phyloP scores from a whole-genome alignment of 2,797 vertebrate genomes.

The Mormyrops attenuatus region DNA sequence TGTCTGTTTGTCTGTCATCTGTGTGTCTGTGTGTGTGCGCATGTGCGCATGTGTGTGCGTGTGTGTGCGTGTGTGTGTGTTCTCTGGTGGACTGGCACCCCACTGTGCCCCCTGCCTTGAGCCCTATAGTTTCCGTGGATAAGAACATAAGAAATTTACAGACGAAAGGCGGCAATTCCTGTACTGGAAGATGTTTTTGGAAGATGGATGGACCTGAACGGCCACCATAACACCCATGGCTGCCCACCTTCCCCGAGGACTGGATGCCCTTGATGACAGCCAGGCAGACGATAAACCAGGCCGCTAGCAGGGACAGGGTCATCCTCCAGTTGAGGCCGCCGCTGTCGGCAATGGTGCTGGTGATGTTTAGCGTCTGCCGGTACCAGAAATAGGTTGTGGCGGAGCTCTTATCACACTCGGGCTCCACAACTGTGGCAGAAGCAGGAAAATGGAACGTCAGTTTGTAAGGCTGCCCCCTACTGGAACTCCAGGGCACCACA shows the following conservation, averaged over 20 bases:
- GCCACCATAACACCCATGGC: not conserved
- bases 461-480: not conserved
- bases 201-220: not conserved
- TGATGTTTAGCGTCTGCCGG: conserved; percentile 83
- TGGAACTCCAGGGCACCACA: not conserved
- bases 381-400: conserved; percentile 97
- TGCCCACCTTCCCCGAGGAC: conserved; percentile 83
- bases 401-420: conserved; percentile 87
- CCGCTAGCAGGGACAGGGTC: conserved; percentile 80
- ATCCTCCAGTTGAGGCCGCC: conserved; percentile 87
- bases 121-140: not conserved
- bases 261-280: conserved; percentile 89
- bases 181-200: not conserved
- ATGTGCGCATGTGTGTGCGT: no score
- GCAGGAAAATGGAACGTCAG: not conserved
- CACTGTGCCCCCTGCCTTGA: not conserved
- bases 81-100: not conserved
- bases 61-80: not conserved
- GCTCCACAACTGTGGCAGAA: conserved; percentile 70
- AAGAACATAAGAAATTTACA: not conserved
- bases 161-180: not conserved
- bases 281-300: conserved; percentile 86
- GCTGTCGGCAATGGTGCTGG: conserved; percentile 81
- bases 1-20: no score
- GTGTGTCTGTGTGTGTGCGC: not conserved